Conservation (phyloP, 1,140 invertebrate species). For the Scaptomyza pallida region DNA sequence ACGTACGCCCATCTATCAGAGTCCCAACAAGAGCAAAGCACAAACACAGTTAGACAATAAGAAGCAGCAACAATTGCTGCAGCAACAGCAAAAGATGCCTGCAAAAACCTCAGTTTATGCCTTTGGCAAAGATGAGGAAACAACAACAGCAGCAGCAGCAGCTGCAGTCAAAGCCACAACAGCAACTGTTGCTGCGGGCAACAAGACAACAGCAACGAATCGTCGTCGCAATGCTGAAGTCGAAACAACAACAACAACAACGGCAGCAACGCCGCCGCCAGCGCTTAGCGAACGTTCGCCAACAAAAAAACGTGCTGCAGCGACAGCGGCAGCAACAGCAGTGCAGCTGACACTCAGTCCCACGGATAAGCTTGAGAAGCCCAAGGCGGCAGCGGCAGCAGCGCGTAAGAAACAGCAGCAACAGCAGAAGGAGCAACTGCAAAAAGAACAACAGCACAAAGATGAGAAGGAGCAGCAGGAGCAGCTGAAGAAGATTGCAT, state of each 20-base stretch:
- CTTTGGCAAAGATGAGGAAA: constrained; percentile 67
- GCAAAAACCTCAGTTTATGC: constrained; percentile 60
- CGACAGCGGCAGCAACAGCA: constrained; percentile 68
- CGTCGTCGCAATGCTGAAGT: constrained; percentile 43
- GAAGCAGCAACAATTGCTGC: constrained; percentile 32
- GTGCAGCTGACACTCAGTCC: constrained; percentile 79
- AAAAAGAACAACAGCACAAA: constrained; percentile 13
- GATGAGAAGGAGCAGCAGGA: constrained; percentile 21
- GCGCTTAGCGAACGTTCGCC: constrained; percentile 78
- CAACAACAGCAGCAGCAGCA: constrained; percentile 13
- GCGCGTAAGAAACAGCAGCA: constrained; percentile 60
- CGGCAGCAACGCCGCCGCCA: constrained; percentile 77
- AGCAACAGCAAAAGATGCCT: not conserved
- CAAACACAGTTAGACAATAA: constrained; percentile 43
- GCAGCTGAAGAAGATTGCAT: not conserved
- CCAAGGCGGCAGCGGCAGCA: constrained; percentile 43
- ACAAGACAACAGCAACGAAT: constrained; percentile 27
- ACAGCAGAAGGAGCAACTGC: constrained; percentile 46
- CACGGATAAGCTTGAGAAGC: constrained; percentile 73
- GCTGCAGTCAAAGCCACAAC: constrained; percentile 8
- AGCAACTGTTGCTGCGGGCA: constrained; percentile 10
- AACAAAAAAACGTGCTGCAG: constrained; percentile 68
- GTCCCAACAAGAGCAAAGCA: constrained; percentile 53
- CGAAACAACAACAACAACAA: not conserved
- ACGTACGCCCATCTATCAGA: constrained; percentile 71